Evolutionary conservation across 2,888 invertebrate genomes (phyloP).

Genomic region (Amiota minor): DNA sequence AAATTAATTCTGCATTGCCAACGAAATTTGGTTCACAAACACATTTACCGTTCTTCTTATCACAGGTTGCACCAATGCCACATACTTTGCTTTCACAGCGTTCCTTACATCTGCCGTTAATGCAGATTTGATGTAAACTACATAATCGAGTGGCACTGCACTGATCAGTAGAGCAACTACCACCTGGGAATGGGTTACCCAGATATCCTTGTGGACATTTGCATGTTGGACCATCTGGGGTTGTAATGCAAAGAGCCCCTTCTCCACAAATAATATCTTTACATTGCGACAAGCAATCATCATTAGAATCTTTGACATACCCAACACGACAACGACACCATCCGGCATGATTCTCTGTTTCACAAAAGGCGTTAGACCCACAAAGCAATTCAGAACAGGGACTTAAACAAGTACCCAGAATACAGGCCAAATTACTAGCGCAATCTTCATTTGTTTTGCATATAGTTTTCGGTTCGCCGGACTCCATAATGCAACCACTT

Average conservation of each 20-base stretch:
- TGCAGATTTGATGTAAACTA: constrained; percentile 85
- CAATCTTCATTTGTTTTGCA: constrained; percentile 85
- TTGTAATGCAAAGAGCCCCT: constrained; percentile 89
- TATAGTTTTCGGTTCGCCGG: constrained; percentile 77
- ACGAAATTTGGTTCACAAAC: constrained; percentile 89
- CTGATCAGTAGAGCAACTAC: constrained; percentile 85
- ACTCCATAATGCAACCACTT: constrained; percentile 82
- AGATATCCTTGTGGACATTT: constrained; percentile 89
- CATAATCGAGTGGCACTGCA: constrained; percentile 87
- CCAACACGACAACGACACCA: constrained; percentile 92
- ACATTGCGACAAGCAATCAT: constrained; percentile 84
- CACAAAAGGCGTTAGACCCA: constrained; percentile 89
- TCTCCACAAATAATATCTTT: constrained; percentile 81
- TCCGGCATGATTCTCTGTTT: constrained; percentile 89
- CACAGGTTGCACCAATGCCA: constrained; percentile 90
- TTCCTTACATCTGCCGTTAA: constrained; percentile 90
- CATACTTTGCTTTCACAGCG: constrained; percentile 90
- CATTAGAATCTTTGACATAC: constrained; percentile 83
- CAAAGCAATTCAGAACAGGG: constrained; percentile 86
- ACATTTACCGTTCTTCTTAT: constrained; percentile 86
- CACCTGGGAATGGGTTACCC: constrained; percentile 94
- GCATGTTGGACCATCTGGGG: constrained; percentile 88
- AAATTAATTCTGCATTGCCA: constrained; percentile 90
- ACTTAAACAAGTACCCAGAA: constrained; percentile 85
- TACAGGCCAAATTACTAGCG: constrained; percentile 85